These are phyloP conservation scores for Anorthoa munda DNA, from an alignment of 2,888 invertebrate genomes.

Conservation along the genomic window DNA sequence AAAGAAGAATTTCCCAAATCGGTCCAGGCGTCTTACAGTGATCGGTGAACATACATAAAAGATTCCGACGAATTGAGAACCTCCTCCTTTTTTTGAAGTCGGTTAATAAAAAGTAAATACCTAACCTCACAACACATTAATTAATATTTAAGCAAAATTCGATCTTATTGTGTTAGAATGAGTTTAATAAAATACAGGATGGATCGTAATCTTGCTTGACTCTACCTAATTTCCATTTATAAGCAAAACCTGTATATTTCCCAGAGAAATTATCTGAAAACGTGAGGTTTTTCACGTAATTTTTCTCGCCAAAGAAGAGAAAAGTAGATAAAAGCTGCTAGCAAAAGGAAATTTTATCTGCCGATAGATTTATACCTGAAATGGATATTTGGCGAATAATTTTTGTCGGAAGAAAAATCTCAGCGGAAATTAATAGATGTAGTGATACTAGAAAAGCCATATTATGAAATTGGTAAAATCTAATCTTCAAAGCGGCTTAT, in stretches of 20 bases:
- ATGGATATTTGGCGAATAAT: conserved; percentile 1
- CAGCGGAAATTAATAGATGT: conserved; percentile 34
- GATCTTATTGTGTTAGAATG: no score
- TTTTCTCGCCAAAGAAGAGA: background rate
- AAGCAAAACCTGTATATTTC: background rate
- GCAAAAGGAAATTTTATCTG: background rate
- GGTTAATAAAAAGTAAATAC: no score
- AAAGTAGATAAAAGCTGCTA: background rate
- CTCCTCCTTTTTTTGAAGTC: no score
- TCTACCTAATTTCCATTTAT: background rate
- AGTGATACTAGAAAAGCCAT: conserved; percentile 8
- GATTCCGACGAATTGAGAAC: no score
- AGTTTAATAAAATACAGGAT: no score
- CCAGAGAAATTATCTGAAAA: background rate
- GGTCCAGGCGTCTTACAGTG: no score
- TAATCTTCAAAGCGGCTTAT: background rate
- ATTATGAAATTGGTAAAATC: background rate
- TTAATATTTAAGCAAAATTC: no score
- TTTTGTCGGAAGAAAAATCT: background rate
- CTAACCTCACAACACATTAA: no score
- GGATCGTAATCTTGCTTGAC: no score
- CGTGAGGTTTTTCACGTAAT: background rate
- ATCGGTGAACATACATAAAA: no score
- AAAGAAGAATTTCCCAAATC: no score
- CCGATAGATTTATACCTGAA: background rate